Conservation (phyloP, 2,888 invertebrate genomes). For the Plutella xylostella region DNA sequence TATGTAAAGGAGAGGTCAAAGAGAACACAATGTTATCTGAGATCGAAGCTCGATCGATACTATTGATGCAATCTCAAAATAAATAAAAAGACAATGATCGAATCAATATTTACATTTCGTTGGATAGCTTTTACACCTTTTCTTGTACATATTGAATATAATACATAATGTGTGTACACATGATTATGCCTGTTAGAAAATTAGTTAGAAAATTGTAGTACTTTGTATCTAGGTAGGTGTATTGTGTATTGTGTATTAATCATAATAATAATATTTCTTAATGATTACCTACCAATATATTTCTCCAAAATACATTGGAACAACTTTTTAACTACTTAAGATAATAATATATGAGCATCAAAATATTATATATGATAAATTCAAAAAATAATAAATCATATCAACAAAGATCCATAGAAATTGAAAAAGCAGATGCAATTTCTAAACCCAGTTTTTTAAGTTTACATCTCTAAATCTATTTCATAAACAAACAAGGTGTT, state of each 20-base stretch:
- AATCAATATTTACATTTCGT: slow-evolving; percentile 18
- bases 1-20: slow-evolving; percentile 34
- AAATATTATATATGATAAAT: neutral
- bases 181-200: too few relatives aligned
- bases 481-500: slow-evolving; percentile 65
- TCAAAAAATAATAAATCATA: neutral
- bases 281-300: too few relatives aligned
- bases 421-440: slow-evolving; percentile 11
- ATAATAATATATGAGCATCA: too few relatives aligned
- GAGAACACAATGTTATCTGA: slow-evolving; percentile 29
- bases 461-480: slow-evolving; percentile 24
- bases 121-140: neutral
- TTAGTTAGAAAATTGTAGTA: too few relatives aligned
- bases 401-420: neutral
- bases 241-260: too few relatives aligned
- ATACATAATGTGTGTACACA: too few relatives aligned
- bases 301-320: too few relatives aligned
- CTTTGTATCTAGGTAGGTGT: too few relatives aligned
- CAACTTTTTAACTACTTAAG: too few relatives aligned
- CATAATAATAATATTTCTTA: too few relatives aligned
- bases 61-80: slow-evolving; percentile 32
- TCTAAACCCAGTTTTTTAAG: slow-evolving; percentile 11
- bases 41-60: slow-evolving; percentile 41
- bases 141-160: too few relatives aligned
- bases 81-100: slow-evolving; percentile 22